phyloP scores from a whole-genome alignment of 2,797 vertebrate species.

The Falco columbarius region DNA sequence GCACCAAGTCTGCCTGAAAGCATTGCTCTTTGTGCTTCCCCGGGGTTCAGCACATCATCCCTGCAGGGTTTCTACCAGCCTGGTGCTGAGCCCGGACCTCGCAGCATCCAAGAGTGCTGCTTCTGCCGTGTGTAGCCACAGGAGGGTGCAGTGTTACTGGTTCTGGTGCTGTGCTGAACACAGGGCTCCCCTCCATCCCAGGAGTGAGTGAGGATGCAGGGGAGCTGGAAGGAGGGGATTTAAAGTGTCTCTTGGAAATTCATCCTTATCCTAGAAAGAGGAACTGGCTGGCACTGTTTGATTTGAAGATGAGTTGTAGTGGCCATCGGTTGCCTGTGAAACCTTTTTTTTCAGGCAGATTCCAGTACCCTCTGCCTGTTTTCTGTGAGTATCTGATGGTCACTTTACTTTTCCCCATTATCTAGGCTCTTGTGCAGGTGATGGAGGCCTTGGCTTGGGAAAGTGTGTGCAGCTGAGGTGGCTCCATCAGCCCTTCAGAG shows the following conservation, averaged over 20 bases:
- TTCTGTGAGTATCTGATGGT: neutral
- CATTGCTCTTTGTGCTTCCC: neutral
- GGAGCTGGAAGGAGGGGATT: neutral
- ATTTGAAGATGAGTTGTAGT: neutral
- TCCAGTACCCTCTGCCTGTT: neutral
- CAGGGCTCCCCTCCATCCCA: neutral
- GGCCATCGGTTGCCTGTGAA: fast-evolving
- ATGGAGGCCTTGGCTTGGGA: neutral
- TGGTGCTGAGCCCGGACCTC: neutral
- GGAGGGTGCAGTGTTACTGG: conserved; percentile 3
- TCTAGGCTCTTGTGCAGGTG: neutral
- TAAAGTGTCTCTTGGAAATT: neutral
- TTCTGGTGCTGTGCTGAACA: neutral
- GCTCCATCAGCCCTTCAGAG: neutral
- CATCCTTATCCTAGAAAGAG: neutral
- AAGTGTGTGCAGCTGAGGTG: neutral
- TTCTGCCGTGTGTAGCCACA: neutral
- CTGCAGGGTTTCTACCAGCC: neutral
- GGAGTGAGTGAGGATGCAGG: neutral
- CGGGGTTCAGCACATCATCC: neutral
- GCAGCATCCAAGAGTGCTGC: fast-evolving
- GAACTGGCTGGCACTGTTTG: neutral
- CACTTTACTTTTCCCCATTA: neutral
- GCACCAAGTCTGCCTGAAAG: fast-evolving
- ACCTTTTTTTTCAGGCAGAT: neutral